Base-by-base conservation (phyloP, 2,888 invertebrate genomes). In the Leptopilina drosophilae region DNA sequence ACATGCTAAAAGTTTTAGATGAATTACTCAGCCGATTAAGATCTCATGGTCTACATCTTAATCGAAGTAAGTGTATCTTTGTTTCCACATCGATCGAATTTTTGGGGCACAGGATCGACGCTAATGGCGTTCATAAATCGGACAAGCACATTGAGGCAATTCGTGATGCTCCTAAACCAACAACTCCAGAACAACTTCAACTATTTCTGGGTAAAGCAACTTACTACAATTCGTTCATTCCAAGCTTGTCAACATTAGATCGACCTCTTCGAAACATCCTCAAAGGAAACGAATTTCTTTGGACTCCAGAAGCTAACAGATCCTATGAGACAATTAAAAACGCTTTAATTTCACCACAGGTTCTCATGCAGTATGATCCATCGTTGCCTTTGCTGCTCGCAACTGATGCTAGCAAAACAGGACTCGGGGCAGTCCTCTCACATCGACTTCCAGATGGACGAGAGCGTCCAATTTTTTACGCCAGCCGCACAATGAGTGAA, bases 191-290 rank as follows among this genome's bases (percentile, higher is more conserved):
- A 26, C 65, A 76, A 66, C 56, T 78, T 11, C 64, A 78, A 14
- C 12, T 78, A 33, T 78, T 78, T 53, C 40, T 78, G 49, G 78
- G 76, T 14, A 79, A 79, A 42, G 79, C 76, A 15, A 79, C 79
- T 0, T 79, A 79, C 11, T 79, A 76, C 66, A 76, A 49, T 12
- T 5, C 76, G 0, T 79, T 79, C 12, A 76, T 76, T 42, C 40
- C 65, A 56, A 59, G n/a, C n/a, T n/a, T n/a, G n/a, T n/a, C n/a
- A n/a, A n/a, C n/a, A n/a, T n/a, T n/a, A n/a, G n/a, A n/a, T 20
- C 49, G 75, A 65, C 65, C 76, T 49, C 56, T 76, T 12, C 42
- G 76, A 33, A 65, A 78, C 26, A 53, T 75, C 56, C 76, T 78
- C 46, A 73, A 64, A 11, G 49, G n/a, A 2, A 64, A 49, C 14